Percentiles rank a stretch among this genome's conserved stretches.
Conservation (phyloP, 2,113 vertebrate species). For the Tragelaphus buxtoni region DNA sequence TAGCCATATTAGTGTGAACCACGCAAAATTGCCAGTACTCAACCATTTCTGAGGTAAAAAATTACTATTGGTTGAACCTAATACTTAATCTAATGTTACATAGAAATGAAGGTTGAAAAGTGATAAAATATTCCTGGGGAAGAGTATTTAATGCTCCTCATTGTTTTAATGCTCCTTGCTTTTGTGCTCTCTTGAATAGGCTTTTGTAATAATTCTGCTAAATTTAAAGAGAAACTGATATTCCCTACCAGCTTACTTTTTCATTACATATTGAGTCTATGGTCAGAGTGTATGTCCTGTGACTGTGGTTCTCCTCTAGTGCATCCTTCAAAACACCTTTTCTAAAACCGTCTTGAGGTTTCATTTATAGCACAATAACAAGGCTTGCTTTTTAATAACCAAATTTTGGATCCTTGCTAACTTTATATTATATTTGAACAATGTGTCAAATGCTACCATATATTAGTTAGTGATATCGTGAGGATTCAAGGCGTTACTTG, state of each 20-base stretch:
- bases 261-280: not conserved
- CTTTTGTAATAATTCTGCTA: conserved; percentile 18
- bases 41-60: not conserved
- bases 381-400: not conserved
- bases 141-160: not conserved
- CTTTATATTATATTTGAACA: not conserved
- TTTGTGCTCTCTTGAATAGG: not conserved
- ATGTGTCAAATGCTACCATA: not conserved
- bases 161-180: not conserved
- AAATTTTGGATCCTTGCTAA: conserved; percentile 10
- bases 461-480: not conserved
- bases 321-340: not conserved
- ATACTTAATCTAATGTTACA: not conserved
- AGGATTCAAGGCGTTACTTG: not conserved
- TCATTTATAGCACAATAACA: not conserved
- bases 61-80: not conserved
- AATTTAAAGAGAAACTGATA: not conserved
- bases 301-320: not conserved
- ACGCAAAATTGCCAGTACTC: not conserved
- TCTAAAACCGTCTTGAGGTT: not conserved
- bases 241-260: not conserved
- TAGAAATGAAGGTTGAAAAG: not conserved
- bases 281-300: not conserved
- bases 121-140: not conserved
- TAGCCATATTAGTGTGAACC: not conserved